A percentile compares a stretch with the other conserved stretches of the same genome.
These are phyloP conservation scores for Lerista edwardsae DNA, from an alignment of 2,797 vertebrate genomes.

Conservation along the genomic window DNA sequence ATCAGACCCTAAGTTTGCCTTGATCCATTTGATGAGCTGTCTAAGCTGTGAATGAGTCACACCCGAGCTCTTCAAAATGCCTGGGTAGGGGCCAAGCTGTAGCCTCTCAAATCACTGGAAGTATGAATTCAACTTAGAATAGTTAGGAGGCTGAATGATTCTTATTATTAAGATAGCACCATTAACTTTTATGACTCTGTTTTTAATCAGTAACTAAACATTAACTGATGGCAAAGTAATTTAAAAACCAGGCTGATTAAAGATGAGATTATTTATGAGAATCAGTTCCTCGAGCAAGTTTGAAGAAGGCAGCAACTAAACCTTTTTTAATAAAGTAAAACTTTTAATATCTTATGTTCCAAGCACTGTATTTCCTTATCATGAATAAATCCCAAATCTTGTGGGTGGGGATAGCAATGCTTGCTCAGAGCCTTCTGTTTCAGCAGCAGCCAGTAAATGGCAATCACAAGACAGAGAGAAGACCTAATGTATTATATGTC, in stretches of 20 bases:
- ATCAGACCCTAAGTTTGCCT: neutral
- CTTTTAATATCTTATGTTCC: constrained; percentile 10
- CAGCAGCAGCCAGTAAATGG: neutral
- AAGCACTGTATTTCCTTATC: neutral
- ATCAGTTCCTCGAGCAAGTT: constrained; percentile 13
- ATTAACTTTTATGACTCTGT: constrained; percentile 58
- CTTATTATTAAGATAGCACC: constrained; percentile 39
- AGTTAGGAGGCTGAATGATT: constrained; percentile 44
- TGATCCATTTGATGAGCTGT: neutral
- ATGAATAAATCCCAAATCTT: constrained; percentile 14
- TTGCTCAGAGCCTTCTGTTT: neutral
- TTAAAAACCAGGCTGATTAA: constrained; percentile 45
- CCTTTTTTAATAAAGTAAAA: constrained; percentile 14
- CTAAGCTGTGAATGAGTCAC: neutral
- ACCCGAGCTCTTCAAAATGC: neutral
- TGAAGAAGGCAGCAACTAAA: constrained; percentile 20
- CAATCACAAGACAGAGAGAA: neutral
- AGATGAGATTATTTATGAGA: constrained; percentile 32
- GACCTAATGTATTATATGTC: no score
- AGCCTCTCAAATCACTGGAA: constrained; percentile 17
- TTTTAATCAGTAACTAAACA: constrained; percentile 57
- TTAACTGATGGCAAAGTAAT: constrained; percentile 37
- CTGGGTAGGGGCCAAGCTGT: neutral
- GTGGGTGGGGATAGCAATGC: neutral
- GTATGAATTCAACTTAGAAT: constrained; percentile 20